phyloP scores from a whole-genome alignment of 2,113 vertebrate species.

The Helogale parvula region DNA sequence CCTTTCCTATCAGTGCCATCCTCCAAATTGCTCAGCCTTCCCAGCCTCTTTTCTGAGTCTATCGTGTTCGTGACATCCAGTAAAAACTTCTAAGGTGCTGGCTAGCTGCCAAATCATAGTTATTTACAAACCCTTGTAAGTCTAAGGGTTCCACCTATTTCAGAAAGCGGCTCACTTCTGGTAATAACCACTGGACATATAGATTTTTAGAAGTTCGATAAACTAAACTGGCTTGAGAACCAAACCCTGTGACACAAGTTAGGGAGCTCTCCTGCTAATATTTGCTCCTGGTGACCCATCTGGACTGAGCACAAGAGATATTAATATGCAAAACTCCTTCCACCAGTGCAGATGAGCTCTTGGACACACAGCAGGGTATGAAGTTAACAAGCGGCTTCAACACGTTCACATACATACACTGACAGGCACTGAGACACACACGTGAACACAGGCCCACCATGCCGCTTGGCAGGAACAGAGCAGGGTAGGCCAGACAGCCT shows the following conservation, averaged over 20 bases:
- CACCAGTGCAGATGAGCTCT: not conserved
- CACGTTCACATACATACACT: not conserved
- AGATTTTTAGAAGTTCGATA: conserved; percentile 7
- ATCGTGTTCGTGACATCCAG: not conserved
- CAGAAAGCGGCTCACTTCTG: not conserved
- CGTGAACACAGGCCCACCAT: not conserved
- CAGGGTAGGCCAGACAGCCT: not conserved
- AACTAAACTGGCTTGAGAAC: conserved; percentile 42
- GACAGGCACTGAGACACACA: not conserved
- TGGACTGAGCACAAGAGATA: conserved; percentile 10
- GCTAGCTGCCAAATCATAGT: not conserved
- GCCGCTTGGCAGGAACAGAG: not conserved
- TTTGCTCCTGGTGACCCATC: conserved; percentile 24
- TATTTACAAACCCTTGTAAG: not conserved
- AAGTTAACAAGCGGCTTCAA: not conserved
- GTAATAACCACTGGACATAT: not conserved
- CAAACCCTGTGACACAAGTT: not conserved
- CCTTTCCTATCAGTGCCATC: not conserved
- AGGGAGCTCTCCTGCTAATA: not conserved
- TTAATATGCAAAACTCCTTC: not conserved
- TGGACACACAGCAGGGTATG: not conserved
- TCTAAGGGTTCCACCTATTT: not conserved
- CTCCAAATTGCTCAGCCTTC: not conserved
- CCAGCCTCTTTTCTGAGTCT: not conserved
- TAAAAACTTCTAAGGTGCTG: not conserved